These are phyloP conservation scores for Rhincodon typus DNA, from an alignment of 2,797 vertebrate genomes.

Conservation along the genomic window DNA sequence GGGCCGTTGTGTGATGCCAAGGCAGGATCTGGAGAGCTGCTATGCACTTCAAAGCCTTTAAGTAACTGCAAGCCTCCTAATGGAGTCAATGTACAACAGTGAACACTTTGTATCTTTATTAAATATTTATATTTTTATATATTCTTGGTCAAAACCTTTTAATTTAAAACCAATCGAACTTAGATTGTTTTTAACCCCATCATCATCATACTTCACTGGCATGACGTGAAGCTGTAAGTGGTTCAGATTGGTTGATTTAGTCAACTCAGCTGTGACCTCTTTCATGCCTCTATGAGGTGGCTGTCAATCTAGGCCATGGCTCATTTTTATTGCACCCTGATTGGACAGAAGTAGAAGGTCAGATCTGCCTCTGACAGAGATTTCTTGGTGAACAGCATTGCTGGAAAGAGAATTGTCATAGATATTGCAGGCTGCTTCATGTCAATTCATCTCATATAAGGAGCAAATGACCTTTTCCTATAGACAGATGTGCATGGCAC, in stretches of 20 bases:
- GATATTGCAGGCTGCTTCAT: neutral
- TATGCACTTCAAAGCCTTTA: neutral
- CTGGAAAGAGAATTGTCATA: neutral
- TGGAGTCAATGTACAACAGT: conserved; percentile 20
- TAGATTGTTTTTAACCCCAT: neutral
- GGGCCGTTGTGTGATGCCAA: neutral
- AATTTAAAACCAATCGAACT: conserved; percentile 26
- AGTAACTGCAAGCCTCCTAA: neutral
- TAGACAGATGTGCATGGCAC: neutral
- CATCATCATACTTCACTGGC: neutral
- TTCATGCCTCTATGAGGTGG: too few species aligned
- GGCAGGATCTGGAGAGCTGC: neutral
- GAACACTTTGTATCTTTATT: conserved; percentile 17
- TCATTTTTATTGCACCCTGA: neutral
- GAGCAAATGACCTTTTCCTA: neutral
- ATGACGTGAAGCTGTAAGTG: neutral
- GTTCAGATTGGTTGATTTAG: neutral
- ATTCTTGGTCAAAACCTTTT: conserved; percentile 19
- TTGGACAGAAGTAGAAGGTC: neutral
- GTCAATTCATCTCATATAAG: neutral
- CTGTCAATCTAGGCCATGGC: neutral
- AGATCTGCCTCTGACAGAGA: neutral
- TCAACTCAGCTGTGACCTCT: neutral
- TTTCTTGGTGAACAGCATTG: neutral
- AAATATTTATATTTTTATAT: conserved; percentile 21